A percentile compares a stretch with the other conserved stretches of the same genome.
Conservation (phyloP, 2,888 invertebrate species). For the Mystacides longicornis region DNA sequence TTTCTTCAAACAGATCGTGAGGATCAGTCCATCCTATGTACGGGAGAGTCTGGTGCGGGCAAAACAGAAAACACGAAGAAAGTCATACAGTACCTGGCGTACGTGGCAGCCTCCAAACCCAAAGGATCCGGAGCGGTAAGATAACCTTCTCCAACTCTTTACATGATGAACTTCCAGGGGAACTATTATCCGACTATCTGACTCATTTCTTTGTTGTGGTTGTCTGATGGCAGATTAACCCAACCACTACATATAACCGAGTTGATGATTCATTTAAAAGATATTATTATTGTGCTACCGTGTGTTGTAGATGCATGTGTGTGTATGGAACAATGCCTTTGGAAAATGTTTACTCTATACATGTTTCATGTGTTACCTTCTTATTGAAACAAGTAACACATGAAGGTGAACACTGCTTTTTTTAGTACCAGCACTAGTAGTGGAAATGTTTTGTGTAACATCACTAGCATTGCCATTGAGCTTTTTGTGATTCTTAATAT, state of each 20-base stretch:
- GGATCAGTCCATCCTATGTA: conserved; percentile 98
- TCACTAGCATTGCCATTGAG: no score
- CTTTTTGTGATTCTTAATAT: no score
- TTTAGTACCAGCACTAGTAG: no score
- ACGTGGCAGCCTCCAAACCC: conserved; percentile 96
- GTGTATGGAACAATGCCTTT: background rate
- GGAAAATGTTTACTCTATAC: background rate
- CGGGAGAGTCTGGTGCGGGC: conserved; percentile 99
- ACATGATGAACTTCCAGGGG: no score
- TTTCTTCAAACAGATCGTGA: conserved; percentile 75
- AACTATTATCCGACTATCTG: background rate
- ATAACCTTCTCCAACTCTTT: no score
- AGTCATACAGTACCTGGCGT: conserved; percentile 99
- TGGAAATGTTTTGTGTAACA: no score
- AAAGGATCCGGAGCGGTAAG: conserved; percentile 81
- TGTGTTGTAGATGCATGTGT: no score
- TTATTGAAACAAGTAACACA: no score
- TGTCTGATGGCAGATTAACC: background rate
- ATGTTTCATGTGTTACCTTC: background rate
- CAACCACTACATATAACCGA: background rate
- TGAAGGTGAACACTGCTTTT: no score
- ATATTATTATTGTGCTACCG: background rate
- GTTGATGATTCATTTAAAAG: background rate
- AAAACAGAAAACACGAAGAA: conserved; percentile 99
- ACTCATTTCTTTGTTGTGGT: background rate